Conservation (phyloP, 2,113 vertebrate genomes). For the Ovibos moschatus region DNA sequence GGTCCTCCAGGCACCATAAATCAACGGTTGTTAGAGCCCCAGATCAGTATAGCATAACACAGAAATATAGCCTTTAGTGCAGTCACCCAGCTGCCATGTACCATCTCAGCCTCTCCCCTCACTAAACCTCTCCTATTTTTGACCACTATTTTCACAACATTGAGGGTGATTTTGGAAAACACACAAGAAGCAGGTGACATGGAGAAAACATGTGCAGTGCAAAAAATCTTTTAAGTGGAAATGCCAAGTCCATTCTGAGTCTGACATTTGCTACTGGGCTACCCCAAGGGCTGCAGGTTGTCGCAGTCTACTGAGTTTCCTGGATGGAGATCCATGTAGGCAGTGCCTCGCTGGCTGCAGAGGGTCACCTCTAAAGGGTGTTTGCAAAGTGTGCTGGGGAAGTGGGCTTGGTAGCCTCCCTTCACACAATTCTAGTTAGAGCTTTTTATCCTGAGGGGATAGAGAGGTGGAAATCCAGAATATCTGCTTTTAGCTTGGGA, state of each 20-base stretch:
- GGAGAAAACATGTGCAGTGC: background rate
- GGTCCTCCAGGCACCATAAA: background rate
- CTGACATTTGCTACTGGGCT: background rate
- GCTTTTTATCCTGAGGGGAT: background rate
- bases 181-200: background rate
- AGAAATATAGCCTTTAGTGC: background rate
- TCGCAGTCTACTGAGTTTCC: conserved; percentile 12
- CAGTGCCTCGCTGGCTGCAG: background rate
- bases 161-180: background rate
- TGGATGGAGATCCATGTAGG: conserved; percentile 17
- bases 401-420: background rate
- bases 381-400: background rate
- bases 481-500: background rate
- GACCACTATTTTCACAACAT: background rate
- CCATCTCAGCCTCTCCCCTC: background rate
- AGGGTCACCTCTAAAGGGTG: background rate
- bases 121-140: background rate
- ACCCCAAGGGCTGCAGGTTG: background rate
- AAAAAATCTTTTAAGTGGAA: background rate
- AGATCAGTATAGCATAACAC: background rate
- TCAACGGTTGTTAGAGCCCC: background rate
- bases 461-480: background rate
- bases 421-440: background rate
- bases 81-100: rapidly evolving
- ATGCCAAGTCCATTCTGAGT: background rate